These are phyloP conservation scores for Cosmia pyralina DNA, from an alignment of 2,888 invertebrate genomes.

Conservation along the genomic window DNA sequence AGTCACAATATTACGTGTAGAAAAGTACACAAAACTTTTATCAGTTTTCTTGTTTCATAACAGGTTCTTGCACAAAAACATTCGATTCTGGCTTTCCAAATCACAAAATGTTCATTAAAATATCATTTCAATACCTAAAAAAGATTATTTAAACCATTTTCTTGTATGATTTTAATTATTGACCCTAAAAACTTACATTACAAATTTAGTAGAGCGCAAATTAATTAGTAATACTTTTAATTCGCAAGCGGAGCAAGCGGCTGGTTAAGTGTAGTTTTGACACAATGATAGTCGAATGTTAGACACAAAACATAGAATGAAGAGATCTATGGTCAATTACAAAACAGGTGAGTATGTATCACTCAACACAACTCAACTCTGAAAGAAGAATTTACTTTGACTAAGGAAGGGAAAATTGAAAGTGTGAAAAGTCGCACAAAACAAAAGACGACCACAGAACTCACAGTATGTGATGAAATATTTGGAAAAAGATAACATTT, in stretches of 20 bases:
- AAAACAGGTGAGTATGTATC: background rate
- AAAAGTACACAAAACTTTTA: background rate
- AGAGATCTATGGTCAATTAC: background rate
- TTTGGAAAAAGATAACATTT: background rate
- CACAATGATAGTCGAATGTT: slow-evolving; percentile 50
- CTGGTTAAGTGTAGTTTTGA: slow-evolving; percentile 35
- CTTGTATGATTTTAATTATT: slow-evolving; percentile 43
- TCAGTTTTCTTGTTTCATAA: background rate
- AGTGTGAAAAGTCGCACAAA: slow-evolving; percentile 1
- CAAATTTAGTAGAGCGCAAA: slow-evolving; percentile 53
- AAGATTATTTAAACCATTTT: background rate
- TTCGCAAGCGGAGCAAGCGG: slow-evolving; percentile 46
- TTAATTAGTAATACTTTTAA: slow-evolving; percentile 43
- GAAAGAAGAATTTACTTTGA: slow-evolving; percentile 2
- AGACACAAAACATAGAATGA: slow-evolving; percentile 20
- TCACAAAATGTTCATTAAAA: background rate
- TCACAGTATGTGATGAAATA: background rate
- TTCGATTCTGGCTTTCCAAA: background rate
- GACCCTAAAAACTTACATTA: slow-evolving; percentile 50
- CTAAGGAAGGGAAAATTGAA: background rate
- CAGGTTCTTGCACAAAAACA: background rate
- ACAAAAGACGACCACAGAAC: slow-evolving; percentile 8
- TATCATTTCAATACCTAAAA: slow-evolving; percentile 1
- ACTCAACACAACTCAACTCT: background rate
- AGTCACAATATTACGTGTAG: background rate